Percentiles rank a stretch among this genome's conserved stretches.
Conservation (phyloP, 2,113 vertebrate genomes). For the Willisornis vidua region DNA sequence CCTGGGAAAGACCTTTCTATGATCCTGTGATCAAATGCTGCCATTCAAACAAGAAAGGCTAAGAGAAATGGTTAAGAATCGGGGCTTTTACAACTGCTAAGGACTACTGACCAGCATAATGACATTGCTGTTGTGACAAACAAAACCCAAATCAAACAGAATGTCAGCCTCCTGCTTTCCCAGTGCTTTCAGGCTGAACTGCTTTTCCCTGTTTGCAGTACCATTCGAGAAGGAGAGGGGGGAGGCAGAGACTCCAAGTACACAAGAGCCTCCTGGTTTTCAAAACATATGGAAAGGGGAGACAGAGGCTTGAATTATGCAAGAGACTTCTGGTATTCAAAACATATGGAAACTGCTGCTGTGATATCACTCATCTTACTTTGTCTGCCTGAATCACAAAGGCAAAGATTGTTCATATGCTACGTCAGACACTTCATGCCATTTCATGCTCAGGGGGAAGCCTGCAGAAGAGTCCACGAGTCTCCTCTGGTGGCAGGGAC, state of each 20-base stretch:
- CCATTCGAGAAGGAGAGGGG: not conserved
- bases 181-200: not conserved
- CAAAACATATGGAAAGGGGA: not conserved
- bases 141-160: not conserved
- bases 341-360: not conserved
- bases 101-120: slow-evolving; percentile 11
- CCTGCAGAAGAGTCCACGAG: not conserved
- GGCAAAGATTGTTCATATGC: not conserved
- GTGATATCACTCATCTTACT: not conserved
- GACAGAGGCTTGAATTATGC: not conserved
- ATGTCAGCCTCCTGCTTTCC: not conserved
- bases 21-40: slow-evolving; percentile 47
- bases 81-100: not conserved
- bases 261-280: not conserved
- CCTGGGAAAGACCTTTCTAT: slow-evolving; percentile 23
- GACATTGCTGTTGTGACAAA: not conserved
- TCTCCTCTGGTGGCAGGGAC: not conserved
- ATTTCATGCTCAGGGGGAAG: not conserved
- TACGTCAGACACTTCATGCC: not conserved
- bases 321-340: not conserved
- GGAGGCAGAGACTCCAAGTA: not conserved
- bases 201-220: not conserved
- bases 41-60: slow-evolving; percentile 28
- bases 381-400: not conserved
- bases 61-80: not conserved